These are phyloP conservation scores for Capreolus pygargus DNA, from an alignment of 2,113 vertebrate species.

Conservation along the genomic window DNA sequence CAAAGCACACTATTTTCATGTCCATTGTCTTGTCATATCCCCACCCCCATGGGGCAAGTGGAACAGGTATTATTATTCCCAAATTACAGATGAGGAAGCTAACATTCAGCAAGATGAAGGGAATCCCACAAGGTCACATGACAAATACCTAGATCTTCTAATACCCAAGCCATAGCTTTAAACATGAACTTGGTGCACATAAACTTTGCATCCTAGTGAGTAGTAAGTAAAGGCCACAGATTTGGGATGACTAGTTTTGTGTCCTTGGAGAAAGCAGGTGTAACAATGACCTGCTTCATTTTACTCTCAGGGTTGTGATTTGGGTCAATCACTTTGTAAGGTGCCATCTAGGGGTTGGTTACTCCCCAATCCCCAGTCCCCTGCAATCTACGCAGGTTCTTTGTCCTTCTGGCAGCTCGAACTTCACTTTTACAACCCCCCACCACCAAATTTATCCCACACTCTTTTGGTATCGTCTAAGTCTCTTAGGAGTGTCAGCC, in stretches of 20 bases:
- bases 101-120: neutral
- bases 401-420: conserved; percentile 16
- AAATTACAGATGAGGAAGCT: conserved; percentile 3
- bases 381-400: neutral
- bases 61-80: neutral
- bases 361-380: neutral
- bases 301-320: neutral
- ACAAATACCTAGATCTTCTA: neutral
- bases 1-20: neutral
- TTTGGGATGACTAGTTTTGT: neutral
- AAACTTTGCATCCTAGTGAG: neutral
- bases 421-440: conserved; percentile 25
- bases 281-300: neutral
- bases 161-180: neutral
- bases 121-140: neutral
- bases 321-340: neutral
- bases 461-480: neutral
- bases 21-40: neutral
- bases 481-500: neutral
- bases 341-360: neutral
- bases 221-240: neutral
- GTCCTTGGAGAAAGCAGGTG: neutral
- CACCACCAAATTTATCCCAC: neutral
- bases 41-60: neutral
- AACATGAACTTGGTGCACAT: neutral